Evolutionary conservation across 2,113 vertebrate species (phyloP).

Genomic region (Sardina pilchardus): DNA sequence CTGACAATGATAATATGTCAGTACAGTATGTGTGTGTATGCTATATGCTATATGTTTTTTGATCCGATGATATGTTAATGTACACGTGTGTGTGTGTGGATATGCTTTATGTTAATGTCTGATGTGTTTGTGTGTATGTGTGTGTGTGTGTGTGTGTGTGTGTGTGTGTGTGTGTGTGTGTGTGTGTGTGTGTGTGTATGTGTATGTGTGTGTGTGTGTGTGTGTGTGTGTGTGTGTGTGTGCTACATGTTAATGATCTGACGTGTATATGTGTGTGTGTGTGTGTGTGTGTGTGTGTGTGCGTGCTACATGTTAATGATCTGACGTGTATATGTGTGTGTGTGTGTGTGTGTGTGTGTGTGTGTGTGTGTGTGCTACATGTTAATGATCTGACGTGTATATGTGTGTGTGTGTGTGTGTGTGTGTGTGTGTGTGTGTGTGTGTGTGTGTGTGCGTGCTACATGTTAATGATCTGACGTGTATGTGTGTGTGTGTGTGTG

Average conservation of each 20-base stretch:
- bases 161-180: constrained; percentile 2
- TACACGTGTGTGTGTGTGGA: background rate
- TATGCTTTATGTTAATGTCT: too few species aligned
- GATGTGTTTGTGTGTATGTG: background rate
- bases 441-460: background rate
- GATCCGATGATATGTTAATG: too few species aligned
- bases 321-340: background rate
- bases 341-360: background rate
- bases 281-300: background rate
- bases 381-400: too few species aligned
- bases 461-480: too few species aligned
- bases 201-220: constrained; percentile 2
- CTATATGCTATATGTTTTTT: too few species aligned
- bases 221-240: background rate
- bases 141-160: constrained; percentile 2
- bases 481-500: constrained; percentile 1
- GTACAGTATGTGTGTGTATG: background rate
- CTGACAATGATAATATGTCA: background rate
- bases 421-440: constrained; percentile 2
- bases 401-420: constrained; percentile 2
- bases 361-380: constrained; percentile 5
- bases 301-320: too few species aligned
- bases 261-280: constrained; percentile 10
- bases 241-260: too few species aligned
- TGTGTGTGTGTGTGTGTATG: background rate